Conservation (phyloP, 2,113 vertebrate genomes). For the Peromyscus polionotus region DNA sequence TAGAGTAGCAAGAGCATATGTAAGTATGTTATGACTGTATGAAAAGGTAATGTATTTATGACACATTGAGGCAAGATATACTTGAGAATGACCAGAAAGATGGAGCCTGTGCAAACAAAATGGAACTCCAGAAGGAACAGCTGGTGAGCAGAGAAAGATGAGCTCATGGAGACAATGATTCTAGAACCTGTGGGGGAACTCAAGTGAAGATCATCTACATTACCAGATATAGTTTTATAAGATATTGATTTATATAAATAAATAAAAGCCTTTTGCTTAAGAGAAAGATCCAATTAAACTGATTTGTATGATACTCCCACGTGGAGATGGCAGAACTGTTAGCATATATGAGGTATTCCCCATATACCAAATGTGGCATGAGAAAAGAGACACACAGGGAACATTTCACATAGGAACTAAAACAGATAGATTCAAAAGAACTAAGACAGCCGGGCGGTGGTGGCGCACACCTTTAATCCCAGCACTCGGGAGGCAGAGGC, state of each 20-base stretch:
- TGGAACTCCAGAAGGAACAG: not conserved
- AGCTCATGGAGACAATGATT: not conserved
- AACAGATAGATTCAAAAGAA: not conserved
- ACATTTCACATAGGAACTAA: too few relatives aligned
- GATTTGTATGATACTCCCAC: not conserved
- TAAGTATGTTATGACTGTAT: not conserved
- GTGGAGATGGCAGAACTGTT: not conserved
- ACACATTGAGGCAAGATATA: not conserved
- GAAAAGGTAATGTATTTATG: not conserved
- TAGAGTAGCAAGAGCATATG: not conserved
- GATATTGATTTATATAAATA: not conserved
- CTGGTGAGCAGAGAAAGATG: not conserved
- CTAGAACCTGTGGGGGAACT: not conserved
- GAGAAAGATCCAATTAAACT: conserved; percentile 2
- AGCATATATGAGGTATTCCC: too few relatives aligned
- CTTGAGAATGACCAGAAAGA: not conserved
- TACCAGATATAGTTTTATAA: not conserved
- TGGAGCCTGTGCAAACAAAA: not conserved
- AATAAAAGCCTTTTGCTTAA: not conserved
- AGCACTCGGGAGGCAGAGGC: too few relatives aligned
- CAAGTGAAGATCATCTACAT: not conserved
- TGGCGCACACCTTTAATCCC: too few relatives aligned
- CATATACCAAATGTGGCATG: not conserved
- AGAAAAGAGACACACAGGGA: not conserved
- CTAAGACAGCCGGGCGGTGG: not conserved